Evolutionary conservation across 2,888 invertebrate species (phyloP).

Genomic region (Sinotaia quadrata): DNA sequence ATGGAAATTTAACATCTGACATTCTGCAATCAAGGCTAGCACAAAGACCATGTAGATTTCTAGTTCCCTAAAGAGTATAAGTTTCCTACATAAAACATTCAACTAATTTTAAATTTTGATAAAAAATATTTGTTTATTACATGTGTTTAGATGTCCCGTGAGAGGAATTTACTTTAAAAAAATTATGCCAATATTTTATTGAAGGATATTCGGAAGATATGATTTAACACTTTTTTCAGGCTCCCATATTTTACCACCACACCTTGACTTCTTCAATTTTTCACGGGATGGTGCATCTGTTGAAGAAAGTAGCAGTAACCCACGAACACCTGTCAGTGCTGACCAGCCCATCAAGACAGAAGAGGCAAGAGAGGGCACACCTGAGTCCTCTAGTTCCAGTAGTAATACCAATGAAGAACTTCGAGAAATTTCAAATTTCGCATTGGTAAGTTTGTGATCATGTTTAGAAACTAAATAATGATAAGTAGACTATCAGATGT

Average conservation of each 20-base stretch:
- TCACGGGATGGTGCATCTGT: slow-evolving; percentile 44
- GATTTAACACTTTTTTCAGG: slow-evolving; percentile 73
- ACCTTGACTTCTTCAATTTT: slow-evolving; percentile 78
- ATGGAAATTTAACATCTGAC: no score
- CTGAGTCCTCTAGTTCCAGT: slow-evolving; percentile 58
- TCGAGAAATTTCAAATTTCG: slow-evolving; percentile 21
- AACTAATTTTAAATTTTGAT: no score
- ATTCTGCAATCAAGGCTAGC: no score
- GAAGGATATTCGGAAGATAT: no score
- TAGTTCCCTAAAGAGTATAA: no score
- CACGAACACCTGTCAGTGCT: slow-evolving; percentile 26
- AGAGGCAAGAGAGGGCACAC: slow-evolving; percentile 56
- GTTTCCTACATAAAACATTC: no score
- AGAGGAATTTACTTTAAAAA: no score
- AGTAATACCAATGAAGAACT: slow-evolving; percentile 57
- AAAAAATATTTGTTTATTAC: no score
- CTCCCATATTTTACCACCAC: slow-evolving; percentile 81
- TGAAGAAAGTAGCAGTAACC: slow-evolving; percentile 34
- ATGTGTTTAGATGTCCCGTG: no score
- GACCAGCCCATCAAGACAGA: slow-evolving; percentile 28
- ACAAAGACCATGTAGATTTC: no score
- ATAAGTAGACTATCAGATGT: no score
- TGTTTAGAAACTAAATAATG: slow-evolving; percentile 17
- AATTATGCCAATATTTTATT: no score
- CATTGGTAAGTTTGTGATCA: slow-evolving; percentile 4